phyloP scores from a whole-genome alignment of 2,113 vertebrate species.

The Pandion haliaetus region DNA sequence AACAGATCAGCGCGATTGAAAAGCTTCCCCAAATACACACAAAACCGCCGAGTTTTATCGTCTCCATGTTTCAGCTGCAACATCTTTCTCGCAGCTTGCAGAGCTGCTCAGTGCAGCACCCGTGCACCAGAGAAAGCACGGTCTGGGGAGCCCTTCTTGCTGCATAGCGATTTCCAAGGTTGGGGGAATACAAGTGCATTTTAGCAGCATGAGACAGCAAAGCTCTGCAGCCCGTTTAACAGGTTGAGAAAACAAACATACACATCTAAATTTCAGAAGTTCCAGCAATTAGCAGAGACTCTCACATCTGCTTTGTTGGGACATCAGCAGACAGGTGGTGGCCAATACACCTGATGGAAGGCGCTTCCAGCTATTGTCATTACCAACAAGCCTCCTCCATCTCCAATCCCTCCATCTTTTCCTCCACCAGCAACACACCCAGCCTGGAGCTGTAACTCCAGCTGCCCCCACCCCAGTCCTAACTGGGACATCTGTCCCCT shows the following conservation, averaged over 20 bases:
- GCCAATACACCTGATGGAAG: background rate
- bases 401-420: background rate
- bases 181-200: too few relatives aligned
- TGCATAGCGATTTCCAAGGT: too few relatives aligned
- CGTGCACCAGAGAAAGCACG: fast-evolving
- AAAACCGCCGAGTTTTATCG: background rate
- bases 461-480: background rate
- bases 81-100: fast-evolving
- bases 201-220: background rate
- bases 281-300: background rate
- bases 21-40: background rate
- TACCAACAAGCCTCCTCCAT: background rate
- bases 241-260: background rate
- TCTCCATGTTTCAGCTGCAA: background rate
- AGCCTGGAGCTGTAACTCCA: background rate
- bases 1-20: background rate
- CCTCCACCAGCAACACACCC: background rate
- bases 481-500: background rate
- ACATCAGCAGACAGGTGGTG: background rate
- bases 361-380: fast-evolving
- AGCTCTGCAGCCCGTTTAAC: background rate
- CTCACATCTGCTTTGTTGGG: background rate
- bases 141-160: background rate
- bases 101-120: background rate
- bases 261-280: background rate